Conservation (phyloP, 1,140 invertebrate genomes). For the Drosophila littoralis region DNA sequence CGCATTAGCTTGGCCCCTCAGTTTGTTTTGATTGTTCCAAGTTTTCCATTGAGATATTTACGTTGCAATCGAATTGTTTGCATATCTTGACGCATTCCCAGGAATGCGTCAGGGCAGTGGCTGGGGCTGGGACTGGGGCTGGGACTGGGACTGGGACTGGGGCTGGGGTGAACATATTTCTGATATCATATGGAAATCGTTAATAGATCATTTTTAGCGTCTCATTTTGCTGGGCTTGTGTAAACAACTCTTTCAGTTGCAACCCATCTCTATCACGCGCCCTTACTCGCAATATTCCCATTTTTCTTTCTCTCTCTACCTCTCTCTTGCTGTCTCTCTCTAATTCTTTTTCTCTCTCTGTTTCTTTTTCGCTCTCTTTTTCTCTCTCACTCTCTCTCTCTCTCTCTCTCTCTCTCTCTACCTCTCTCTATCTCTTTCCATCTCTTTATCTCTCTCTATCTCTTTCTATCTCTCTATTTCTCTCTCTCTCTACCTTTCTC, state of each 20-base stretch:
- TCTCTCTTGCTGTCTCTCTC: too few species aligned
- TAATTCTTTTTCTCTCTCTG: too few species aligned
- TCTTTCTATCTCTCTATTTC: too few species aligned
- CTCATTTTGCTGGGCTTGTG: background rate
- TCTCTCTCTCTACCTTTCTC: too few species aligned
- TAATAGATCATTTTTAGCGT: background rate
- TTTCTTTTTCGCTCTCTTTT: too few species aligned
- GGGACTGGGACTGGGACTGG: too few species aligned
- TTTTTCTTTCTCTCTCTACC: too few species aligned
- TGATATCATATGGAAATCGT: constrained; percentile 10
- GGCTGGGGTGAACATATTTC: constrained; percentile 9
- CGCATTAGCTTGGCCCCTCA: background rate
- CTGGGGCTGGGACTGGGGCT: background rate
- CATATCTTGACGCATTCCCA: constrained; percentile 19
- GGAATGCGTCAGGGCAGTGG: background rate
- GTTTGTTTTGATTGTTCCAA: constrained; percentile 4
- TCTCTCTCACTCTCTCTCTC: too few species aligned
- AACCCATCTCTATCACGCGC: background rate
- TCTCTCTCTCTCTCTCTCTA: too few species aligned
- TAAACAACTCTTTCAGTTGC: background rate
- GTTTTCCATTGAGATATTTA: constrained; percentile 40
- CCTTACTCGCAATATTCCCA: too few species aligned
- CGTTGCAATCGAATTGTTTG: constrained; percentile 24
- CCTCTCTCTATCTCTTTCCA: too few species aligned
- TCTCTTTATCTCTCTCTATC: too few species aligned